These are phyloP conservation scores for Parnassius mnemosyne DNA, from an alignment of 2,888 invertebrate species.

Conservation along the genomic window DNA sequence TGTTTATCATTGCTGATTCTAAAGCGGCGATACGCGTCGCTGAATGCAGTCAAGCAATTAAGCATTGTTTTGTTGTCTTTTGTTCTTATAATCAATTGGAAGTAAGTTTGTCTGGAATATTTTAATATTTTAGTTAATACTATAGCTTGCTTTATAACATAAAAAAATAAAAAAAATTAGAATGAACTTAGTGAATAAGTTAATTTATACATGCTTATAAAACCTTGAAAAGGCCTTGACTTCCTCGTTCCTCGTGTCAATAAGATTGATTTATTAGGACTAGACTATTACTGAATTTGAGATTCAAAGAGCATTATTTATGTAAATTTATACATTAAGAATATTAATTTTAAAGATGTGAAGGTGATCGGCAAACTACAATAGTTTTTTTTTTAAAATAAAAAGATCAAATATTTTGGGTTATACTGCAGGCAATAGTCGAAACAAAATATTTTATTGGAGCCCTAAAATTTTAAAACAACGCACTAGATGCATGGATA, in stretches of 20 bases:
- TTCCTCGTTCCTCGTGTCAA: background rate
- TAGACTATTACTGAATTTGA: too few species aligned
- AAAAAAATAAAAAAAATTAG: too few species aligned
- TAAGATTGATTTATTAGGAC: background rate
- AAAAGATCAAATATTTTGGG: too few species aligned
- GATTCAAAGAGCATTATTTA: too few species aligned
- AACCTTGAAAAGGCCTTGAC: background rate
- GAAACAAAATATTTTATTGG: background rate
- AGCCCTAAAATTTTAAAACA: background rate
- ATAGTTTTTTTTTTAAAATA: too few species aligned
- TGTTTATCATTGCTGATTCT: constrained; percentile 15
- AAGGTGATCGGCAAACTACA: too few species aligned
- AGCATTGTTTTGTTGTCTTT: constrained; percentile 9
- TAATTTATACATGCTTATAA: background rate
- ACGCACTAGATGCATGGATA: background rate
- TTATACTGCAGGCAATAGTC: too few species aligned
- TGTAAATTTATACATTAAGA: too few species aligned
- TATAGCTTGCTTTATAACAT: too few species aligned
- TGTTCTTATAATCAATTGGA: constrained; percentile 2
- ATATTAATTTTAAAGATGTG: too few species aligned
- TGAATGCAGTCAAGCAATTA: constrained; percentile 4
- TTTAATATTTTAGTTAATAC: background rate
- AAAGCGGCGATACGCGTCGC: constrained; percentile 2
- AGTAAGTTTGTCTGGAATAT: background rate
- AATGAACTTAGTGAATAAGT: too few species aligned